A percentile compares a stretch with the other conserved stretches of the same genome.
Evolutionary conservation across 1,140 invertebrate genomes (phyloP).

Genomic region (Drosophila miranda): DNA sequence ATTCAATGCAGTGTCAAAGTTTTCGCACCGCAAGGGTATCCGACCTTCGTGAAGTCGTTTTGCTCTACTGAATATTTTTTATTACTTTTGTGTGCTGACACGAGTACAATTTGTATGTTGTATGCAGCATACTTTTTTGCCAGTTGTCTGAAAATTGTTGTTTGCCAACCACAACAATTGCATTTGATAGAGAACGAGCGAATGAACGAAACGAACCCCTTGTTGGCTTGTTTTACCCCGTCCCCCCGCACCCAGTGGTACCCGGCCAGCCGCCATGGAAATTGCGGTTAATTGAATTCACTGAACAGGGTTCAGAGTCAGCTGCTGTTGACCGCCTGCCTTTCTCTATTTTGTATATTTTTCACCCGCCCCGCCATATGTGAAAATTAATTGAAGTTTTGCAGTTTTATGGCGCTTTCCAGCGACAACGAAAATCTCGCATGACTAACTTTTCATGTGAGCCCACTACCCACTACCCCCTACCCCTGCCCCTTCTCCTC

Average conservation of each 20-base stretch:
- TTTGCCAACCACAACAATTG: slow-evolving; percentile 63
- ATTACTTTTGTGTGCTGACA: slow-evolving; percentile 30
- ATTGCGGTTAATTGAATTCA: slow-evolving; percentile 79
- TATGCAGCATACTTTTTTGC: slow-evolving; percentile 38
- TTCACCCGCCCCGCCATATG: slow-evolving; percentile 31
- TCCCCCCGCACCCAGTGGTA: too few species aligned
- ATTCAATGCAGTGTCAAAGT: too few species aligned
- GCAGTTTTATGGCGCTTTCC: slow-evolving; percentile 63
- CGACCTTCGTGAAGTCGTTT: not conserved
- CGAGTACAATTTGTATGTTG: slow-evolving; percentile 40
- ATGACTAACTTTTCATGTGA: slow-evolving; percentile 72
- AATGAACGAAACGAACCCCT: not conserved
- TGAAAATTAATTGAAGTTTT: slow-evolving; percentile 75
- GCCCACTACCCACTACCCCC: not conserved
- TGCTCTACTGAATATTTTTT: not conserved
- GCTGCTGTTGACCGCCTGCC: slow-evolving; percentile 27
- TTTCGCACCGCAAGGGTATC: too few species aligned
- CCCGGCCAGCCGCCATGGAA: slow-evolving; percentile 51
- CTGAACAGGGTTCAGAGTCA: slow-evolving; percentile 59
- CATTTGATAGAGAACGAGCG: slow-evolving; percentile 58
- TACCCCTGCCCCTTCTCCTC: too few species aligned
- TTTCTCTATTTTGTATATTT: slow-evolving; percentile 14
- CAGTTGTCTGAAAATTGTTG: slow-evolving; percentile 45
- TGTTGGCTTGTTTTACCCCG: too few species aligned
- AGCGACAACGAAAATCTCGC: slow-evolving; percentile 53